A percentile compares a stretch with the other conserved stretches of the same genome.
phyloP scores from a whole-genome alignment of 2,113 vertebrate genomes.

The Catharus fuscescens region DNA sequence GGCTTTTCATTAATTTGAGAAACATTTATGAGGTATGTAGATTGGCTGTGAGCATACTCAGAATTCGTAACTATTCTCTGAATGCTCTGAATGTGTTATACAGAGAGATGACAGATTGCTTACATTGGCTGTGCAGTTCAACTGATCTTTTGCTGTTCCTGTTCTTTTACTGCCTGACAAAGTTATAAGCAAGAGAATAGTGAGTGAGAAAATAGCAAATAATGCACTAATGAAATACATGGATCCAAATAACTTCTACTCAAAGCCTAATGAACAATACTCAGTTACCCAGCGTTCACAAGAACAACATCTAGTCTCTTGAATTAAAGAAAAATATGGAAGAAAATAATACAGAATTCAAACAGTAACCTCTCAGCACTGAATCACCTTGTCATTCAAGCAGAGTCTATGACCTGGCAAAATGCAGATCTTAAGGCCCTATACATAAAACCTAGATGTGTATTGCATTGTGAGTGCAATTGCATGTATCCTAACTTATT shows the following conservation, averaged over 20 bases:
- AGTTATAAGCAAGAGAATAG: not conserved
- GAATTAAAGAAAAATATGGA: not conserved
- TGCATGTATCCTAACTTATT: not conserved
- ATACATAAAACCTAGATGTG: not conserved
- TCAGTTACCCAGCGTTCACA: not conserved
- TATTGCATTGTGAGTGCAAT: not conserved
- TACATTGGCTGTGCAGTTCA: not conserved
- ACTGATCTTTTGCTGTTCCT: not conserved
- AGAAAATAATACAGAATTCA: not conserved
- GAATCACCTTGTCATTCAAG: not conserved
- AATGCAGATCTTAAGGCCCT: not conserved
- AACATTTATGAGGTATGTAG: constrained; percentile 10
- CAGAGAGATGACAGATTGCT: constrained; percentile 8
- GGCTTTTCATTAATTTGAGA: constrained; percentile 5
- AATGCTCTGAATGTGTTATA: not conserved
- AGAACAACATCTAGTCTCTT: not conserved
- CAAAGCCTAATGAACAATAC: not conserved
- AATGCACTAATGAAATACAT: not conserved
- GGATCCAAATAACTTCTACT: not conserved
- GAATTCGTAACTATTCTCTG: constrained; percentile 7
- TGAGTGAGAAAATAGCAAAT: not conserved
- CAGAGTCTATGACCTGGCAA: not conserved
- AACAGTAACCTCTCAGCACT: not conserved
- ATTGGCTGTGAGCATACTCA: not conserved
- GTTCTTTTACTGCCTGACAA: constrained; percentile 3